Evolutionary conservation across 1,140 invertebrate genomes (phyloP).

Genomic region (Anagrus nilaparvatae): DNA sequence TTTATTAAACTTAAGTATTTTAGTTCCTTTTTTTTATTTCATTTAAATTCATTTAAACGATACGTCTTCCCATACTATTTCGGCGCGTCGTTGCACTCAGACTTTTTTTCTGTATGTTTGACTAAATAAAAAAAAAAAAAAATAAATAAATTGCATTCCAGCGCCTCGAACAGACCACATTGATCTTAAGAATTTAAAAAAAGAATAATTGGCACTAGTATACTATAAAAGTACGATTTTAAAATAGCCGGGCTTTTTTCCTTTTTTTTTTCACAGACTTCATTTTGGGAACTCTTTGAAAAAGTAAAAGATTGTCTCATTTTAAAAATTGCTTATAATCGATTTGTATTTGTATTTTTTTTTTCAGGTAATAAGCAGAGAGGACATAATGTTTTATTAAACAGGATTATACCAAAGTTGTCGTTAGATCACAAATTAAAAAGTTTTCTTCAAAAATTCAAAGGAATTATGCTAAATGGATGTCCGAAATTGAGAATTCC

Average conservation of each 20-base stretch:
- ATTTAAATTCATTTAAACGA: too few relatives aligned
- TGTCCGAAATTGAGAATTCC: conserved; percentile 13
- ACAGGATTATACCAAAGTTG: too few relatives aligned
- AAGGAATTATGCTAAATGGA: conserved; percentile 8
- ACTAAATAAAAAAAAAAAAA: not conserved
- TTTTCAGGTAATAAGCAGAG: not conserved
- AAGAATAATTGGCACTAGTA: conserved; percentile 10
- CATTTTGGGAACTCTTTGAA: not conserved
- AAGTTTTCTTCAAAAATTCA: conserved; percentile 8
- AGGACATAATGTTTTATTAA: not conserved
- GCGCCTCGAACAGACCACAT: conserved; percentile 7
- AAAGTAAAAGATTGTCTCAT: not conserved
- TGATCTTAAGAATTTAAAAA: conserved; percentile 10
- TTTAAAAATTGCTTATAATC: too few relatives aligned
- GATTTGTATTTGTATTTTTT: not conserved
- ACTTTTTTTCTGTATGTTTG: conserved; percentile 6
- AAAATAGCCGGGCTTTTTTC: conserved; percentile 15
- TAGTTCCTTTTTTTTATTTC: too few relatives aligned
- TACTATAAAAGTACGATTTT: conserved; percentile 10
- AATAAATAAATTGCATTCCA: conserved; percentile 9
- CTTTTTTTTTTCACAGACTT: not conserved
- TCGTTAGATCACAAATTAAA: conserved; percentile 6
- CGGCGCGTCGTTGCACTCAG: not conserved
- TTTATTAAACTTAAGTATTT: too few relatives aligned
- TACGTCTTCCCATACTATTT: too few relatives aligned